Evolutionary conservation across 1,140 invertebrate species (phyloP), one percentile per base, ranked within the genome.

Genomic region (Plutomurus gul): DNA sequence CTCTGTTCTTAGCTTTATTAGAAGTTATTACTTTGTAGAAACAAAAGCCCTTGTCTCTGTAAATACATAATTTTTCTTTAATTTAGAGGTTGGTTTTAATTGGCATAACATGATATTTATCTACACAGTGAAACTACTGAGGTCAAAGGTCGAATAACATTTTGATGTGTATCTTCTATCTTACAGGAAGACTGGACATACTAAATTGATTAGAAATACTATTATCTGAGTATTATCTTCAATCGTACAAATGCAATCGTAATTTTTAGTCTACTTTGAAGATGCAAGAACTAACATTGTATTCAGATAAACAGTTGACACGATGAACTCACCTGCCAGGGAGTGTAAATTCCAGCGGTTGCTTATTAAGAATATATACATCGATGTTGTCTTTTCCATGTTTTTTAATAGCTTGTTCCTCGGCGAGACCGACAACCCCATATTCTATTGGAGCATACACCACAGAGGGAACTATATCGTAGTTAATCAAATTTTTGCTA

Each of bases 371-470:
- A 87, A 99, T 96, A 87, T 97, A 99, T 25, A 99, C 88, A 87
- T 89, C 85, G 39, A 87, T 83, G 33, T 85, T 81, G 1, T 89
- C 87, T 76, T 88, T 86, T 2, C 90, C 91, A 85, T 86, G 90
- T 73, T 87, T 86, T 49, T 87, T 86, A 2, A 92, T 87, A 0
- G 97, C 97, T 51, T 89, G 89, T 87, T 99, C 97, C 88, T 99
- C 97, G 84, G 94, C 93, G 16, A 96, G 88, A 4, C 97, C 98
- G 49, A 97, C 95, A 85, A 92, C 93, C 1, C 95, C 95, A 86
- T 99, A 99, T 88, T 99, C 98, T 3, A 99, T 85, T 10, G 97
- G 97, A 47, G 95, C 97, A 86, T 99, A 99, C 4, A 99, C 92
- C 7, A 97, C 99, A 40, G 97, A 99, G 30, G 97, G 94, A 7